These are phyloP conservation scores for Doryteuthis pealeii DNA, from an alignment of 1,140 invertebrate species.

Conservation along the genomic window DNA sequence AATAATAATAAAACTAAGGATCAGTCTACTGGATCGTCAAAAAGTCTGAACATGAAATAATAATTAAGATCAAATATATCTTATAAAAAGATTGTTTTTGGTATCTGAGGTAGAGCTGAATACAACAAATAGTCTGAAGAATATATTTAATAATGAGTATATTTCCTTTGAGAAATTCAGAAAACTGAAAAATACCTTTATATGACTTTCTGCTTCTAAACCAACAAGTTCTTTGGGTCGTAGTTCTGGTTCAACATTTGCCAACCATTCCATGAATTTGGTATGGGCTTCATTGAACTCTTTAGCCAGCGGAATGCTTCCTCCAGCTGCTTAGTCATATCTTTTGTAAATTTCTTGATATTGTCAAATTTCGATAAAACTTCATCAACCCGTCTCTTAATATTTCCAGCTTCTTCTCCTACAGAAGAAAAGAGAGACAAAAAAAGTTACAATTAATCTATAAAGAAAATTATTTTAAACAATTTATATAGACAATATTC, in stretches of 20 bases:
- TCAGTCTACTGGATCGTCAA: too few species aligned
- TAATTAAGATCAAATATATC: too few species aligned
- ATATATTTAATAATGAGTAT: too few species aligned
- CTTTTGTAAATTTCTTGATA: conserved; percentile 79
- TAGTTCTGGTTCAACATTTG: conserved; percentile 83
- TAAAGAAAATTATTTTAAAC: too few species aligned
- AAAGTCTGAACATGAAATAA: too few species aligned
- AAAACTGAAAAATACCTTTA: conserved; percentile 38
- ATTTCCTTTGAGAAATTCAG: too few species aligned
- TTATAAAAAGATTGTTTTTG: too few species aligned
- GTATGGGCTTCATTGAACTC: conserved; percentile 90
- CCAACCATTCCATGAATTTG: conserved; percentile 88
- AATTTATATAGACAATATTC: too few species aligned
- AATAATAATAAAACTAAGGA: too few species aligned
- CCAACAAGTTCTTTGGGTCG: conserved; percentile 46
- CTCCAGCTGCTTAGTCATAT: conserved; percentile 79
- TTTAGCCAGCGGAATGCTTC: conserved; percentile 90
- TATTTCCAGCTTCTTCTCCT: conserved; percentile 48
- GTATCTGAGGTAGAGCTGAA: too few species aligned
- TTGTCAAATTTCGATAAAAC: conserved; percentile 91
- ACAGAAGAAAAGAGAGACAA: neutral
- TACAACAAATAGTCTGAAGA: too few species aligned
- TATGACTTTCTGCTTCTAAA: conserved; percentile 50
- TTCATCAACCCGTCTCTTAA: conserved; percentile 62
- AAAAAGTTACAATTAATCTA: too few species aligned